These are phyloP conservation scores for Reticulitermes lucifugus DNA, from an alignment of 2,888 invertebrate genomes.

Conservation along the genomic window DNA sequence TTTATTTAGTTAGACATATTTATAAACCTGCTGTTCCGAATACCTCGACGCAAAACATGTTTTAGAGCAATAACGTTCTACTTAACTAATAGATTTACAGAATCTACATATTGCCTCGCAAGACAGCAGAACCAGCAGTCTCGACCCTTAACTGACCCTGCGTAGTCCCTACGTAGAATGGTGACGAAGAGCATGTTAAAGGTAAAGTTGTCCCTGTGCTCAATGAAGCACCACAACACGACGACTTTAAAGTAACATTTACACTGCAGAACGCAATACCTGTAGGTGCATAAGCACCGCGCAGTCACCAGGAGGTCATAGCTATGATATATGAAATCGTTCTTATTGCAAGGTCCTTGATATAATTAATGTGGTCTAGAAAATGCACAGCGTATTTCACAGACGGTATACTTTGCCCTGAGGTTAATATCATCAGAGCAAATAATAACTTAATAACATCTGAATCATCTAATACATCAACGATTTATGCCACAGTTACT, in stretches of 20 bases:
- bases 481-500: neutral
- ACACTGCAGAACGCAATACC: neutral
- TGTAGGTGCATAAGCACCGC: neutral
- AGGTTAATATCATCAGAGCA: constrained; percentile 7
- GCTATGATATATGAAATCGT: neutral
- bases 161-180: neutral
- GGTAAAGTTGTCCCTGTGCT: too few species aligned
- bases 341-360: neutral
- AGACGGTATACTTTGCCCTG: constrained; percentile 1
- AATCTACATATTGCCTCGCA: neutral
- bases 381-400: neutral
- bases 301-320: neutral
- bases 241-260: neutral
- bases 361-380: constrained; percentile 8
- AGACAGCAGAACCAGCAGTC: constrained; percentile 1
- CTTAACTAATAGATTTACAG: neutral
- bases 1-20: too few species aligned
- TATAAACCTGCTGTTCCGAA: neutral
- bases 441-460: constrained; percentile 14
- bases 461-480: neutral
- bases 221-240: too few species aligned
- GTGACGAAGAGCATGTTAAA: neutral
- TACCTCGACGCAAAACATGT: neutral
- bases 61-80: neutral
- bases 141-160: neutral